Percentiles rank a stretch among this genome's conserved stretches.
These are phyloP conservation scores for Lumbricus terrestris DNA, from an alignment of 2,888 invertebrate species.

Conservation along the genomic window DNA sequence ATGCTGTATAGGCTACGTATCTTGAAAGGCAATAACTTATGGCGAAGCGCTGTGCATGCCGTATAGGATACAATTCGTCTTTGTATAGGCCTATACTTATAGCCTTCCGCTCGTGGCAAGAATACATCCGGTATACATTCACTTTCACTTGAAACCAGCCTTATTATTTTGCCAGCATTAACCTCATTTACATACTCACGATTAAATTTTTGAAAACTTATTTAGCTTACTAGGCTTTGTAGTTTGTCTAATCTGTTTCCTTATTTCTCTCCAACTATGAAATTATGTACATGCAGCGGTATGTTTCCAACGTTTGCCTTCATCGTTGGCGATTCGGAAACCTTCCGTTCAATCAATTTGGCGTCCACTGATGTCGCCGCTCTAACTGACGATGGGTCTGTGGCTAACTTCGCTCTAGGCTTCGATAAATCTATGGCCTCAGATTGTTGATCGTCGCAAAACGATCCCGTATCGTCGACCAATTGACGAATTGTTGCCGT, in stretches of 20 bases:
- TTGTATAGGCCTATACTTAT: too few species aligned
- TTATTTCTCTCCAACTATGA: slow-evolving; percentile 10
- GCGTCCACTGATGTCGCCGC: neutral
- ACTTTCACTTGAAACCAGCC: neutral
- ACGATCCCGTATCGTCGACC: neutral
- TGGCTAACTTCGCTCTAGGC: neutral
- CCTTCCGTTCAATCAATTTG: neutral
- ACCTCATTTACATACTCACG: neutral
- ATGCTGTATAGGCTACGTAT: too few species aligned
- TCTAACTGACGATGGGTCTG: neutral
- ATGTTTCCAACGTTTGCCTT: neutral
- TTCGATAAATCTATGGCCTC: neutral
- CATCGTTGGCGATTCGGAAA: neutral
- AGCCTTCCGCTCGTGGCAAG: neutral
- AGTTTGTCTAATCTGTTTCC: neutral
- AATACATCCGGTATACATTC: neutral
- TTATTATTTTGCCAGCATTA: neutral
- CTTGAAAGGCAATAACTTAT: too few species aligned
- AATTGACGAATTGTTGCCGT: neutral
- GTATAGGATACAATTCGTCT: neutral
- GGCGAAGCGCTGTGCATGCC: too few species aligned
- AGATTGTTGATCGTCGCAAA: neutral
- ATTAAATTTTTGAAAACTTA: too few species aligned
- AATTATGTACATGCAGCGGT: neutral
- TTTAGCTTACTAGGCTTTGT: neutral